Base-by-base conservation (phyloP, 1,140 invertebrate species). In the Pomacea maculata region DNA sequence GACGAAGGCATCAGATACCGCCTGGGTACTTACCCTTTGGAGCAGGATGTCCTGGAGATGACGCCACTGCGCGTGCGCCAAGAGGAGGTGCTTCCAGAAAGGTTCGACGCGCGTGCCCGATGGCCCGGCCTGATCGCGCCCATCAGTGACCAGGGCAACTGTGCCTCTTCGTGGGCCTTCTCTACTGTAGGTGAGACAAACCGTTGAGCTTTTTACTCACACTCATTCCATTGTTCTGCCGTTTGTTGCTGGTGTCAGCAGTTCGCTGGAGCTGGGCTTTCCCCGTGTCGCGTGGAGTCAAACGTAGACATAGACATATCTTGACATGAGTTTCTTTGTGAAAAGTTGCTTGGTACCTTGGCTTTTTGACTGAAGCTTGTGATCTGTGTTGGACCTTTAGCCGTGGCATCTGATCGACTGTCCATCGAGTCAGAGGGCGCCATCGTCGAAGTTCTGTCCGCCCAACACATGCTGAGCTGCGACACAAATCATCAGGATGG, bases 141-240 rank as follows among this genome's bases (percentile, higher is more conserved):
- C 0, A 92, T 98, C 15, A 91, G 94, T 17, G 97, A 99, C 91
- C 97, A 99, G 91, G 95, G 95, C 80, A 97, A 97, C 95, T 94
- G 97, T 87, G 97, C 94, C 1, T 94, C 96, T 0, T 98, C 97
- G 2, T 99, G 97, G 97, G 97, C 97, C 1, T 93, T 98, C 64
- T 96, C 96, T 0, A 96, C 97, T 0, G 94, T 95, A 17, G 94
- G 78, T 91, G 83, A 75, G 68, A 21, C 1, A 70, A 21, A 70
- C 12, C 25, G 68, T 70, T n/a, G 8, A 67, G 65, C 65, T 25
- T 25, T 21, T 6, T 67, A 11, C 65, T 67, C 65, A 67, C 10
- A 19, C 45, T 12, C 15, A 14, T n/a, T 4, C 6, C 34, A 45
- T 45, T 2, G 2, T 45, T 45, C 34, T 45, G 34, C 34, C 34